Evolutionary conservation across 1,140 invertebrate species (phyloP).

Genomic region (Brachionus paranguensis): DNA sequence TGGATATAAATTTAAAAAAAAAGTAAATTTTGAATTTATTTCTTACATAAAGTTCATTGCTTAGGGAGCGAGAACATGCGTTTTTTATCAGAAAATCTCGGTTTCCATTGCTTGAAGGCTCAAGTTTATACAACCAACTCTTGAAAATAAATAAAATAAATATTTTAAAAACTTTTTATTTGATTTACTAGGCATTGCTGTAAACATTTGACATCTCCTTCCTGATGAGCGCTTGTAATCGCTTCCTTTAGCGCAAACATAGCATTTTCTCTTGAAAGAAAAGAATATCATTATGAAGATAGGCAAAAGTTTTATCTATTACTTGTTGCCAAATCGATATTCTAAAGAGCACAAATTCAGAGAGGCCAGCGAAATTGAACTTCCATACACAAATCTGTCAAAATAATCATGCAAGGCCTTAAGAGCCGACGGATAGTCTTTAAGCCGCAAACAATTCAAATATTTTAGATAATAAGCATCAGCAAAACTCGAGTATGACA

Average conservation of each 20-base stretch:
- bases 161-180: no score
- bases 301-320: background rate
- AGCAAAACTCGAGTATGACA: conserved; percentile 27
- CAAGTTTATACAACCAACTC: conserved; percentile 40
- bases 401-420: conserved; percentile 38
- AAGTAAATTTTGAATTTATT: no score
- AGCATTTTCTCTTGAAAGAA: conserved; percentile 8
- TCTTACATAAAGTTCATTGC: conserved; percentile 30
- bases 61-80: conserved; percentile 9
- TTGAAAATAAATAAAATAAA: background rate
- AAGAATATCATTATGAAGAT: background rate
- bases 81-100: conserved; percentile 23
- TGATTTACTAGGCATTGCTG: conserved; percentile 19
- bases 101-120: background rate
- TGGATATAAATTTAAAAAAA: background rate
- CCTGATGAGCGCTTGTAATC: conserved; percentile 38
- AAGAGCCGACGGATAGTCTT: conserved; percentile 22
- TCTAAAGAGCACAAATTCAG: conserved; percentile 32
- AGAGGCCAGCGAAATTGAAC: conserved; percentile 15
- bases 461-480: conserved; percentile 40
- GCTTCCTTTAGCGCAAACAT: conserved; percentile 34
- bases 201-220: conserved; percentile 3
- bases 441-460: conserved; percentile 4
- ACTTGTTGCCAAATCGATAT: conserved; percentile 36
- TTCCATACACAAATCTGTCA: background rate